Base-by-base conservation (phyloP, 1,140 invertebrate species). In the Bombus sylvicola region DNA sequence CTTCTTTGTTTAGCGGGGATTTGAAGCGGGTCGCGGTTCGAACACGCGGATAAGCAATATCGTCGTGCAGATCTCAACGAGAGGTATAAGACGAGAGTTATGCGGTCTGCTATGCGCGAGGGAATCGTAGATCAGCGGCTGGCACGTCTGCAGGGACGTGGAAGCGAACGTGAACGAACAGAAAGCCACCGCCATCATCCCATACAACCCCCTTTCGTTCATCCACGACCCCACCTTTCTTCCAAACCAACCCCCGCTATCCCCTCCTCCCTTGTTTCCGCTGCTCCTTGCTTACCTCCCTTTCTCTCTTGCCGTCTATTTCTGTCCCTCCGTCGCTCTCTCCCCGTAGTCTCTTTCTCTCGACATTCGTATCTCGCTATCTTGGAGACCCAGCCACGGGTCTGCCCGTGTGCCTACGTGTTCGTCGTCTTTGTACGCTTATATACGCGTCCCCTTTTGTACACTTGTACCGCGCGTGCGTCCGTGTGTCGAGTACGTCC, bases 21-120 rank as follows among this genome's bases (percentile, higher is more conserved):
- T 83, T 87, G 69, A 59, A 86, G 37, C 10, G 79, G 80, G 81
- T 82, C 84, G 85, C 86, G 85, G 76, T 81, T 81, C 80, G 81
- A 92, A 89, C 88, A 88, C 91, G 87, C 90, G 91, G 92, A 90
- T 79, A 90, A 81, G 90, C 84, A 91, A 91, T 91, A 91, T 90
- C 90, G 83, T 90, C 87, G 87, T 84, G 68, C 84, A 84, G 90
- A 93, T 93, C 92, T 92, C 91, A 87, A 79, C 91, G 91, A 92
- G 88, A 94, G 94, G 92, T 94, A 92, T 92, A 94, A 95, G 94
- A 94, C 93, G 94, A 94, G 94, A 95, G 94, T 95, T 95, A 95
- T 94, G 94, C 93, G 94, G 92, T 91, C 89, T 86, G 94, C 94
- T 94, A 94, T 95, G 94, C 94, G 94, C 94, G 89, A 94, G 95